Percentiles rank a stretch among this genome's conserved stretches.
phyloP scores from a whole-genome alignment of 2,113 vertebrate species.

The Oncorhynchus kisutch region DNA sequence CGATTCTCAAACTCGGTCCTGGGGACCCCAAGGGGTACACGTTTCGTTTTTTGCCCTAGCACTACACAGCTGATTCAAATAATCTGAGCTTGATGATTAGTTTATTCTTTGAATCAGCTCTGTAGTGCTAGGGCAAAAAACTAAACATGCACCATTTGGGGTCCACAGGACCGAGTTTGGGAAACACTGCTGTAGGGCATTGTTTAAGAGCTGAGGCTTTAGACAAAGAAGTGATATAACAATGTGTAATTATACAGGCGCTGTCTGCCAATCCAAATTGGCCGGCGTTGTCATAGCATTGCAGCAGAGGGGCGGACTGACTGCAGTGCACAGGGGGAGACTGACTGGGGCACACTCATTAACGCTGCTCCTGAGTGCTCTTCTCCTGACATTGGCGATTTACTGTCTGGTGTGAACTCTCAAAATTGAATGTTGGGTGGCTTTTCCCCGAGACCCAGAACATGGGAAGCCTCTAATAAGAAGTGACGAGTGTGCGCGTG shows the following conservation, averaged over 20 bases:
- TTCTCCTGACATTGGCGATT: not conserved
- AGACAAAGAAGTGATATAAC: not conserved
- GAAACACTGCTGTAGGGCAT: not conserved
- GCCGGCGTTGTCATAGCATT: not conserved
- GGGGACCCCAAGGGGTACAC: too few relatives aligned
- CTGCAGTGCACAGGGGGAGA: not conserved
- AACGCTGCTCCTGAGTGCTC: not conserved
- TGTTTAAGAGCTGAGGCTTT: not conserved
- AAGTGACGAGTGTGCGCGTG: not conserved
- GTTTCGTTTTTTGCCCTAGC: too few relatives aligned
- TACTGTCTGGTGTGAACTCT: not conserved
- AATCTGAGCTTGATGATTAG: too few relatives aligned
- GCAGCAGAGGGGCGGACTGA: not conserved
- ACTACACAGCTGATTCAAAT: too few relatives aligned
- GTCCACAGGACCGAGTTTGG: too few relatives aligned
- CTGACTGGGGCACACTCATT: not conserved
- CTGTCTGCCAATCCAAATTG: not conserved
- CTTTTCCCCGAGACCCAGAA: conserved; percentile 32
- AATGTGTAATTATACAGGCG: not conserved
- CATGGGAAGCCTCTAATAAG: conserved; percentile 5
- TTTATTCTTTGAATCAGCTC: too few relatives aligned
- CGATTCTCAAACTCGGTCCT: too few relatives aligned
- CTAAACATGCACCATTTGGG: too few relatives aligned
- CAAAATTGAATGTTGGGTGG: not conserved
- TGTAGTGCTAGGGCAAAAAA: too few relatives aligned